Evolutionary conservation across 2,888 invertebrate genomes (phyloP).

Genomic region (Habrosyne pyritoides): DNA sequence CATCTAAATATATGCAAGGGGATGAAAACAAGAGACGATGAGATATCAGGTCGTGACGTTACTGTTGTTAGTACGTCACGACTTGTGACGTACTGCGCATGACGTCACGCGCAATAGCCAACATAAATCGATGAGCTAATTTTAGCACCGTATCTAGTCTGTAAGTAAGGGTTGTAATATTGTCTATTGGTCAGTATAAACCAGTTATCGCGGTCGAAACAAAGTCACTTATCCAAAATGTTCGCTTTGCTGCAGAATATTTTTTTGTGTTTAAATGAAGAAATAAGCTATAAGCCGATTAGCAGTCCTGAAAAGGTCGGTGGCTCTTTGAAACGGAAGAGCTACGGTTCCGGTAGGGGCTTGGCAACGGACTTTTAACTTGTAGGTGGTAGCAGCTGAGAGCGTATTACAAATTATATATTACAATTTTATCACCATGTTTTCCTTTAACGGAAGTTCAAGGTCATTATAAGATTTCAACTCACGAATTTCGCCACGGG

Average conservation of each 20-base stretch:
- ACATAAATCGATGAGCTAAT: constrained; percentile 5
- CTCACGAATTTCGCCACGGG: too few species aligned
- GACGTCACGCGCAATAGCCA: constrained; percentile 47
- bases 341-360: too few species aligned
- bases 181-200: not conserved
- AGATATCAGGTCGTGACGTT: constrained; percentile 41
- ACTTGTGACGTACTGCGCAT: constrained; percentile 61
- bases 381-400: too few species aligned
- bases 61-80: too few species aligned
- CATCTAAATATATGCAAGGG: not conserved
- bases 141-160: not conserved
- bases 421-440: too few species aligned
- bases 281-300: not conserved
- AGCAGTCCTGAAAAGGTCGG: not conserved
- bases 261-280: not conserved
- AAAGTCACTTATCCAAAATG: not conserved
- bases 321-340: too few species aligned
- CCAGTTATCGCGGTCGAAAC: not conserved
- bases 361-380: too few species aligned
- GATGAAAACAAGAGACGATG: constrained; percentile 18
- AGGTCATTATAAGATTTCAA: too few species aligned
- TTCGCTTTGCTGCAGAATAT: not conserved
- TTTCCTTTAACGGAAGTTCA: too few species aligned
- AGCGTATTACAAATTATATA: too few species aligned
- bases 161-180: not conserved